Percentiles rank a stretch among this genome's conserved stretches.
phyloP scores from a whole-genome alignment of 2,113 vertebrate genomes.

The Actenoides hombroni region DNA sequence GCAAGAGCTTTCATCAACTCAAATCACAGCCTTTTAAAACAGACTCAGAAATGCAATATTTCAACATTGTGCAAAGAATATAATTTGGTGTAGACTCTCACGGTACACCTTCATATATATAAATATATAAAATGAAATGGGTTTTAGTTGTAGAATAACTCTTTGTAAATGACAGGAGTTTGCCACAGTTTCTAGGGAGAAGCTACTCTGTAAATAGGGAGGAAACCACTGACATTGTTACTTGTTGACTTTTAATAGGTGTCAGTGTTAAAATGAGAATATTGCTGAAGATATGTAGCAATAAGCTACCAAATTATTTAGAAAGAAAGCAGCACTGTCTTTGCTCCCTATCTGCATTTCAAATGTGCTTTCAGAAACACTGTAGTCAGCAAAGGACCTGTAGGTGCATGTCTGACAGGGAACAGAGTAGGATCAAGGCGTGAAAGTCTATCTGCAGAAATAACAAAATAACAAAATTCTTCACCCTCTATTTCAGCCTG shows the following conservation, averaged over 20 bases:
- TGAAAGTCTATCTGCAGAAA: background rate
- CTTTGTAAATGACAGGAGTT: background rate
- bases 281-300: background rate
- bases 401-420: accelerated
- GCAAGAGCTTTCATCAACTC: background rate
- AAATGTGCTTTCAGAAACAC: background rate
- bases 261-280: background rate
- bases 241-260: background rate
- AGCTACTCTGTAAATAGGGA: background rate
- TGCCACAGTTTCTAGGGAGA: background rate
- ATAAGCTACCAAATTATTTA: background rate
- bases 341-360: background rate
- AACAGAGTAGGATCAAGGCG: background rate
- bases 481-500: background rate
- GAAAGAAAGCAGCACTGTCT: background rate
- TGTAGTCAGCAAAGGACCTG: background rate
- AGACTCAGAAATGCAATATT: background rate
- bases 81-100: background rate
- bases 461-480: background rate
- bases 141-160: background rate
- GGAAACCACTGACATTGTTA: background rate
- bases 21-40: background rate
- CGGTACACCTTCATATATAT: background rate
- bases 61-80: background rate
- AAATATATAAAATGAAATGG: background rate